These are phyloP conservation scores for Erynnis tages DNA, from an alignment of 2,888 invertebrate genomes.

Conservation along the genomic window DNA sequence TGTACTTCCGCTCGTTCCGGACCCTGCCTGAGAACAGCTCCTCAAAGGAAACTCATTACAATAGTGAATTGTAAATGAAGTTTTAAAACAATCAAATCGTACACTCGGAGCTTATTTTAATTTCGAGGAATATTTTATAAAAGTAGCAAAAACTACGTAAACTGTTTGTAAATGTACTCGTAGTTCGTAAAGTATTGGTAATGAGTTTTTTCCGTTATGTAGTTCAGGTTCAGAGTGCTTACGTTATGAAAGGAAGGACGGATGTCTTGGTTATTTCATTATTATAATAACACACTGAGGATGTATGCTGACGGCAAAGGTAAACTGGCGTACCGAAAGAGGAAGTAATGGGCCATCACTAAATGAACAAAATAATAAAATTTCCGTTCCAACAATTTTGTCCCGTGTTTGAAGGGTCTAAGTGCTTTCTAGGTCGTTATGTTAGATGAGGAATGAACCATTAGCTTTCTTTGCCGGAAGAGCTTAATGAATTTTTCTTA, in stretches of 20 bases:
- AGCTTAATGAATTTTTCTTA: no score
- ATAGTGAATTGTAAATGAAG: slow-evolving; percentile 9
- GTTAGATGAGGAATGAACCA: no score
- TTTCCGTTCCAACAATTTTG: slow-evolving; percentile 13
- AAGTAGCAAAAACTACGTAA: neutral
- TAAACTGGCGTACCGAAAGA: slow-evolving; percentile 24
- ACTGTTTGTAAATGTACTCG: neutral
- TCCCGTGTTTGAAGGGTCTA: neutral
- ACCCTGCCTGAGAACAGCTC: slow-evolving; percentile 53
- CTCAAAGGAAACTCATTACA: slow-evolving; percentile 25
- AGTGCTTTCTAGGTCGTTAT: neutral
- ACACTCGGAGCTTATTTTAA: neutral
- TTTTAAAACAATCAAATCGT: neutral
- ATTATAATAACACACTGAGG: slow-evolving; percentile 21
- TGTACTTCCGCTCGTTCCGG: slow-evolving; percentile 54
- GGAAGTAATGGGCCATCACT: slow-evolving; percentile 24
- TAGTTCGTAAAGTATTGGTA: neutral
- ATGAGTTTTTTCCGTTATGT: slow-evolving; percentile 1
- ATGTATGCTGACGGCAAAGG: slow-evolving; percentile 29
- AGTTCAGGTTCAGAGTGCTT: slow-evolving; percentile 2
- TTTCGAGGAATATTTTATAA: neutral
- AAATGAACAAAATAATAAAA: slow-evolving; percentile 8
- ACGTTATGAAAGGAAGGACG: slow-evolving; percentile 11
- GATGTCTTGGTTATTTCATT: slow-evolving; percentile 7
- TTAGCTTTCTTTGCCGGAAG: no score